Evolutionary conservation across 2,888 invertebrate genomes (phyloP).

Genomic region (Altica lythri): DNA sequence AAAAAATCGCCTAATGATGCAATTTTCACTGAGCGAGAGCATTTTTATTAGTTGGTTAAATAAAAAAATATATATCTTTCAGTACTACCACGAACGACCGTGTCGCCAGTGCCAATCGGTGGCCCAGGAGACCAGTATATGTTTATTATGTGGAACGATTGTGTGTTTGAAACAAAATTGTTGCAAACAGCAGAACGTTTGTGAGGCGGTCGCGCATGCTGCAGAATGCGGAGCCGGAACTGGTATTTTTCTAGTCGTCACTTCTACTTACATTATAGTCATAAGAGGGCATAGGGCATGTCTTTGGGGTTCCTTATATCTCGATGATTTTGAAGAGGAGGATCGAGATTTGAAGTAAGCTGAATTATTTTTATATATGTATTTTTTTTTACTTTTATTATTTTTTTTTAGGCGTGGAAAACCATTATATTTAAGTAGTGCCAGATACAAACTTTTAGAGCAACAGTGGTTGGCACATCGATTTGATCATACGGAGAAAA

Average conservation of each 20-base stretch:
- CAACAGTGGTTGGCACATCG: conserved; percentile 96
- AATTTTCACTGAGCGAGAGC: no score
- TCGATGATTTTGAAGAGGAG: conserved; percentile 98
- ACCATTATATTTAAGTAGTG: conserved; percentile 89
- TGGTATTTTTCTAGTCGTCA: conserved; percentile 91
- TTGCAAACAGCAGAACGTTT: conserved; percentile 80
- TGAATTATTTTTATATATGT: not conserved
- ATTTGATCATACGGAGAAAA: conserved; percentile 93
- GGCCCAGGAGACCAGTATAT: conserved; percentile 90
- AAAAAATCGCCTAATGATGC: no score
- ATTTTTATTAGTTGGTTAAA: no score
- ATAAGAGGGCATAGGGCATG: conserved; percentile 91
- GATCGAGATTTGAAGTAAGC: conserved; percentile 94
- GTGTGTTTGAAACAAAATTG: conserved; percentile 90
- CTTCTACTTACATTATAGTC: conserved; percentile 93
- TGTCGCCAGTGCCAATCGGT: conserved; percentile 88
- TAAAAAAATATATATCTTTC: no score
- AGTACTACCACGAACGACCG: conserved; percentile 89
- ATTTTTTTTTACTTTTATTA: not conserved
- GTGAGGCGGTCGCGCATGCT: conserved; percentile 91
- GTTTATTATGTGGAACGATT: conserved; percentile 89
- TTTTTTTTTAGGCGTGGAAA: conserved; percentile 84
- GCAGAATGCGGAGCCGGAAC: conserved; percentile 95
- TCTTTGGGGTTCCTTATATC: conserved; percentile 96
- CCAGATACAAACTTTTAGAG: conserved; percentile 88